phyloP scores from a whole-genome alignment of 1,140 invertebrate species.

The Penaeus indicus region DNA sequence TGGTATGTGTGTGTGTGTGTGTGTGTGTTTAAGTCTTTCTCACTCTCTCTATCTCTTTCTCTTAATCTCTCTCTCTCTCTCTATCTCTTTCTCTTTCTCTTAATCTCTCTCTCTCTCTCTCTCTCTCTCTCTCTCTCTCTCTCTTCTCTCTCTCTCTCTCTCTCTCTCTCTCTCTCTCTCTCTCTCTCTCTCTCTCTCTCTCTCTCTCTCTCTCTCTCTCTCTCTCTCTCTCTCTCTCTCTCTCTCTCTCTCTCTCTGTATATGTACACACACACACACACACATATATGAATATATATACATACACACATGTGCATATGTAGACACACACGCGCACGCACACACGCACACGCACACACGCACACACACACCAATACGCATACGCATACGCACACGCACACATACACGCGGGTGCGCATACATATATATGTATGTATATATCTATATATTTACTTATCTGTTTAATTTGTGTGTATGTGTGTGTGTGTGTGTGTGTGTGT shows the following conservation, averaged over 20 bases:
- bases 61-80: neutral
- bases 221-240: conserved; percentile 24
- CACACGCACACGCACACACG: too few species aligned
- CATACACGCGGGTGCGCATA: too few species aligned
- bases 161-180: neutral
- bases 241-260: neutral
- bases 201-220: conserved; percentile 24
- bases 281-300: neutral
- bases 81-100: neutral
- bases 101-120: conserved; percentile 2
- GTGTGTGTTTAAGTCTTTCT: neutral
- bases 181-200: conserved; percentile 25
- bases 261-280: neutral
- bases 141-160: neutral
- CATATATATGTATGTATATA: too few species aligned
- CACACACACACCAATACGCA: too few species aligned
- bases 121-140: conserved; percentile 22
- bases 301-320: neutral
- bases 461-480: too few species aligned
- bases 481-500: too few species aligned
- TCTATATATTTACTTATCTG: too few species aligned
- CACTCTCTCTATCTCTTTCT: neutral
- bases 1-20: neutral
- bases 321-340: too few species aligned
- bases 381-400: too few species aligned